Evolutionary conservation across 2,797 vertebrate genomes (phyloP).

Genomic region (Coranthus polyacanthus): DNA sequence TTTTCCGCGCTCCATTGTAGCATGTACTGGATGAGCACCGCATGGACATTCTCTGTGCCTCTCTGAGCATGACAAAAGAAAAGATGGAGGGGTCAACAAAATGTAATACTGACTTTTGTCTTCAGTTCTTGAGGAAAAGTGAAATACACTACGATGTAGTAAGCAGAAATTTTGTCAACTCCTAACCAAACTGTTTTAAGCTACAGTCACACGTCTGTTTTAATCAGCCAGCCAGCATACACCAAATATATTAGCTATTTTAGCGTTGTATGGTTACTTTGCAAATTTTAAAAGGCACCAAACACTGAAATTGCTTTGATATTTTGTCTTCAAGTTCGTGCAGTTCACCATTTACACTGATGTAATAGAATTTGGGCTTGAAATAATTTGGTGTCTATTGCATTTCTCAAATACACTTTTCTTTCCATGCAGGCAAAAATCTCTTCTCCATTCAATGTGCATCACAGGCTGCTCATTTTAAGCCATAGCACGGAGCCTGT

Average conservation of each 20-base stretch:
- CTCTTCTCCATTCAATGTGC: constrained; percentile 52
- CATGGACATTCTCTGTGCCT: constrained; percentile 55
- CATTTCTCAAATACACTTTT: constrained; percentile 39
- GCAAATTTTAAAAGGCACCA: too few relatives aligned
- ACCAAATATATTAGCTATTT: not conserved
- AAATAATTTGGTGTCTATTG: constrained; percentile 20
- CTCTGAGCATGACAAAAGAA: constrained; percentile 58
- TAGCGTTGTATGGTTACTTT: too few relatives aligned
- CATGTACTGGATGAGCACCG: constrained; percentile 41
- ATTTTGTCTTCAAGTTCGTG: not conserved
- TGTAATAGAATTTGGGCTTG: constrained; percentile 13
- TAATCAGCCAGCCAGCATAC: not conserved
- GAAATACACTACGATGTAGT: not conserved
- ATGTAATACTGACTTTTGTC: constrained; percentile 20
- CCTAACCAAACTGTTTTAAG: not conserved
- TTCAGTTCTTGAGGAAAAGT: constrained; percentile 16
- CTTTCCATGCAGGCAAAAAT: constrained; percentile 42
- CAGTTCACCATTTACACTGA: constrained; percentile 2
- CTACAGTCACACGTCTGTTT: not conserved
- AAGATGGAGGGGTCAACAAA: constrained; percentile 12
- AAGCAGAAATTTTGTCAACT: constrained; percentile 4
- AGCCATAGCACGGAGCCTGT: constrained; percentile 29
- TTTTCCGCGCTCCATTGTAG: constrained; percentile 52
- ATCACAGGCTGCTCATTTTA: constrained; percentile 58
- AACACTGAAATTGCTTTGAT: too few relatives aligned